phyloP scores from a whole-genome alignment of 2,888 invertebrate species.

The Drosophila aldrichi region DNA sequence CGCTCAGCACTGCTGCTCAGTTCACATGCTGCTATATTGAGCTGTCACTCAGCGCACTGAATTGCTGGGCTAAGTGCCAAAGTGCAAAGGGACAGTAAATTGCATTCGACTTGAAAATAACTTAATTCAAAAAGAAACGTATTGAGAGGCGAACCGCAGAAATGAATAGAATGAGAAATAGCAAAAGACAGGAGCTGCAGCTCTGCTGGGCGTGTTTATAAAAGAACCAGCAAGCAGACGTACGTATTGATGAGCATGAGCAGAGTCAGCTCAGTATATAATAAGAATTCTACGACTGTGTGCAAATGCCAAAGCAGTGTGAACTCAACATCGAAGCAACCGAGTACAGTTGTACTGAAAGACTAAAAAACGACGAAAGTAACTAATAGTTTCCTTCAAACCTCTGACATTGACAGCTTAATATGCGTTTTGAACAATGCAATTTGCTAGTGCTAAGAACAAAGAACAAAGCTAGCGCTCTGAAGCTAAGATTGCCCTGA shows the following conservation, averaged over 20 bases:
- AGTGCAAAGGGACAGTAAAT: constrained; percentile 66
- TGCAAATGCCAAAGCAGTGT: background rate
- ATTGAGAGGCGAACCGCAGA: constrained; percentile 49
- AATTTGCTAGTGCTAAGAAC: background rate
- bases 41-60: constrained; percentile 12
- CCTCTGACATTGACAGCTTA: background rate
- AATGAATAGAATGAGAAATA: constrained; percentile 16
- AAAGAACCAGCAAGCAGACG: constrained; percentile 8
- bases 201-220: background rate
- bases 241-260: constrained; percentile 55
- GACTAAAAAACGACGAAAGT: too few species aligned
- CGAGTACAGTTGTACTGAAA: too few species aligned
- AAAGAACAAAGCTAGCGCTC: background rate
- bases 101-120: constrained; percentile 66
- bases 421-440: background rate
- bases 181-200: constrained; percentile 6
- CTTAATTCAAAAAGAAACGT: constrained; percentile 64
- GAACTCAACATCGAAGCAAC: background rate
- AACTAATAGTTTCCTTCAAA: background rate
- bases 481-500: background rate
- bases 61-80: constrained; percentile 59
- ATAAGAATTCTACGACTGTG: constrained; percentile 27
- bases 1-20: background rate
- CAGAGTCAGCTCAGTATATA: constrained; percentile 41
- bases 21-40: constrained; percentile 8